Conservation (phyloP, 2,113 vertebrate species). For the Sarotherodon lohbergeri region DNA sequence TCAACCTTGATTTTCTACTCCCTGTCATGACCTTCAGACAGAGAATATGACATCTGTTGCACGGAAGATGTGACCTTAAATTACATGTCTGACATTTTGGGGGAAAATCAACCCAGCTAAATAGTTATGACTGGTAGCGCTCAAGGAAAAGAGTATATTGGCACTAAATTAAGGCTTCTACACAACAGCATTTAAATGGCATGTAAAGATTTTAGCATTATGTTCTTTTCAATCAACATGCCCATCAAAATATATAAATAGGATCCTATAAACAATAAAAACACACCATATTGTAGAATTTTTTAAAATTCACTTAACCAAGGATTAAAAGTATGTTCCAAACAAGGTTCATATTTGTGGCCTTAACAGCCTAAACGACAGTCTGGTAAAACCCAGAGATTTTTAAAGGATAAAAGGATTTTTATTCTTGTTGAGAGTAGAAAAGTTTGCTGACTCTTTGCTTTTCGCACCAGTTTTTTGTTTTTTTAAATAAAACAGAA, state of each 20-base stretch:
- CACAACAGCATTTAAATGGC: not conserved
- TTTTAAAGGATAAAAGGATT: not conserved
- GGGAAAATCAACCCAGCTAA: not conserved
- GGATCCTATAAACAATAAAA: not conserved
- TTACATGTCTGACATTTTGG: not conserved
- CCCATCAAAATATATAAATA: not conserved
- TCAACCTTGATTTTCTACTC: not conserved
- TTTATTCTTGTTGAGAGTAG: not conserved
- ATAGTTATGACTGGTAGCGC: not conserved
- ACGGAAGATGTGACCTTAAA: not conserved
- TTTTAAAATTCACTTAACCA: not conserved
- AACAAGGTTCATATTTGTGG: not conserved
- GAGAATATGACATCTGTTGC: not conserved
- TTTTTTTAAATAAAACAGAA: not conserved
- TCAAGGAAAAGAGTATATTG: not conserved
- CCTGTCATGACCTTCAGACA: not conserved
- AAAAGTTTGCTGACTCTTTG: not conserved
- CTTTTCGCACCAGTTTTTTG: not conserved
- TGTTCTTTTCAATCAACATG: not conserved
- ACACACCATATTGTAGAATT: rapidly evolving
- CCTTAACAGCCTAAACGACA: not conserved
- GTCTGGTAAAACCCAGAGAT: not conserved
- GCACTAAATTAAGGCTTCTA: rapidly evolving
- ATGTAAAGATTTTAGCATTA: not conserved
- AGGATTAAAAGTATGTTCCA: not conserved